phyloP scores from a whole-genome alignment of 2,113 vertebrate genomes.

The Lepus timidus region DNA sequence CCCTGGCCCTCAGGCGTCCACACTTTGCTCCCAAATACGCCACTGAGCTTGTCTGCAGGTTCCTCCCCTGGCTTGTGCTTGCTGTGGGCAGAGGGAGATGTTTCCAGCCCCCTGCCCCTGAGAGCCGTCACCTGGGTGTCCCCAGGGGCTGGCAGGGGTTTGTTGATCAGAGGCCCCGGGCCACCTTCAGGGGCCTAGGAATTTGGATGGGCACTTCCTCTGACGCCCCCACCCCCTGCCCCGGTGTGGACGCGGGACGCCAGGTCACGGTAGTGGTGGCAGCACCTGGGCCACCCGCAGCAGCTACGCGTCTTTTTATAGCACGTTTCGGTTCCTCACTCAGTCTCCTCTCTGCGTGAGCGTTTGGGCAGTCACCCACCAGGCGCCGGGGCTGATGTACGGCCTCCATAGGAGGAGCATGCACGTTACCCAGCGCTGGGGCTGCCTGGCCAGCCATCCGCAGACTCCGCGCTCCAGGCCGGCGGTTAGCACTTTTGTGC shows the following conservation, averaged over 20 bases:
- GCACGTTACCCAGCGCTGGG: too few relatives aligned
- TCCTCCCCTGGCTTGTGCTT: too few relatives aligned
- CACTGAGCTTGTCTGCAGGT: neutral
- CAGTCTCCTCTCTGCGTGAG: too few relatives aligned
- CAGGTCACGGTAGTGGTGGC: neutral
- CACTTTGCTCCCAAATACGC: neutral
- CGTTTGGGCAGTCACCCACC: too few relatives aligned
- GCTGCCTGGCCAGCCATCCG: neutral
- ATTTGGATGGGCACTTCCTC: neutral
- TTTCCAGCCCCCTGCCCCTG: neutral
- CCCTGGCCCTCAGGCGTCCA: too few relatives aligned
- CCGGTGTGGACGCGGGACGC: neutral
- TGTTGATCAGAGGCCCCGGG: neutral
- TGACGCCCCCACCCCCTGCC: neutral
- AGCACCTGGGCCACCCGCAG: neutral
- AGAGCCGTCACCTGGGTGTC: too few relatives aligned
- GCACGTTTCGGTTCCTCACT: neutral
- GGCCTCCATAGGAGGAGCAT: too few relatives aligned
- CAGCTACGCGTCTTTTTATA: neutral
- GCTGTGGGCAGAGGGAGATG: too few relatives aligned
- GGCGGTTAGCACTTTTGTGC: neutral
- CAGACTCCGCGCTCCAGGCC: neutral
- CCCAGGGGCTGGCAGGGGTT: neutral
- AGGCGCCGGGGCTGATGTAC: too few relatives aligned
- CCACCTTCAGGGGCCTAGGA: neutral